Evolutionary conservation across 2,113 vertebrate species (phyloP).

Genomic region (Thunnus thynnus): DNA sequence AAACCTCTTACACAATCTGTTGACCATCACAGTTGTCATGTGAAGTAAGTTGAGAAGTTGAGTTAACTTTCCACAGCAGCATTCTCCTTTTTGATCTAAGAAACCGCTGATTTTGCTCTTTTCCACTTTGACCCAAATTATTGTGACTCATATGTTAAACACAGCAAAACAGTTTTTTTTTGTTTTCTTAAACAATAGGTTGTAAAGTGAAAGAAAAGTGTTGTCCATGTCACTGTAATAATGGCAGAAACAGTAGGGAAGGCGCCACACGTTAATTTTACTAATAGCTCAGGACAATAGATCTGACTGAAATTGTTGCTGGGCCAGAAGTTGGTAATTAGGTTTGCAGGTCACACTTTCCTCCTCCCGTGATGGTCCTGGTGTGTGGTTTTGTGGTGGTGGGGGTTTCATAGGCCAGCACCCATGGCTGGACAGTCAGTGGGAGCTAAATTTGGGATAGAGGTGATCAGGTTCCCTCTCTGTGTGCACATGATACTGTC

Average conservation of each 20-base stretch:
- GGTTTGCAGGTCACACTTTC: constrained; percentile 36
- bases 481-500: constrained; percentile 82
- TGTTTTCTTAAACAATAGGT: background rate
- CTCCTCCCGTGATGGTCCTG: constrained; percentile 17
- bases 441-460: constrained; percentile 86
- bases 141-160: background rate
- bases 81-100: background rate
- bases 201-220: background rate
- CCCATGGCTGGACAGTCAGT: constrained; percentile 78
- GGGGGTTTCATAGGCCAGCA: constrained; percentile 57
- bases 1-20: constrained; percentile 64
- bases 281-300: background rate
- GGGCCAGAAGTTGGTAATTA: constrained; percentile 8
- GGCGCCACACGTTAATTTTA: background rate
- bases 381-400: constrained; percentile 31
- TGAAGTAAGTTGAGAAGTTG: background rate
- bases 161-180: background rate
- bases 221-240: background rate
- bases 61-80: background rate
- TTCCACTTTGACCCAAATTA: background rate
- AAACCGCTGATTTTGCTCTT: background rate
- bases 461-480: constrained; percentile 89
- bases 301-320: background rate
- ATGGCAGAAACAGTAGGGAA: too few relatives aligned
- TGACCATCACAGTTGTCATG: constrained; percentile 12